phyloP scores from a whole-genome alignment of 2,113 vertebrate species.

The Vireo altiloquus region DNA sequence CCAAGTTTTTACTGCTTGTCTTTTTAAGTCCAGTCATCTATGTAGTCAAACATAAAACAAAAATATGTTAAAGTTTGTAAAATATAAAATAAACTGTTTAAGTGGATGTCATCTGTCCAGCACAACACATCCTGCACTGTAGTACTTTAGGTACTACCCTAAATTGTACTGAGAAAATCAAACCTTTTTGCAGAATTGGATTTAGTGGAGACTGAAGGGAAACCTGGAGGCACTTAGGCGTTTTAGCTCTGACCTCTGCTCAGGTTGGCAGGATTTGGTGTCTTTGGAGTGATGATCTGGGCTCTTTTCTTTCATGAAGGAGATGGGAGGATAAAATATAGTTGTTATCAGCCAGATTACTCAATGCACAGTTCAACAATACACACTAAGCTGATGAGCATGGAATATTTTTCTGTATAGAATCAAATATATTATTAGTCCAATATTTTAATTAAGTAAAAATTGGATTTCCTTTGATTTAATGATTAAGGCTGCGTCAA shows the following conservation, averaged over 20 bases:
- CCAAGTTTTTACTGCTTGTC: neutral
- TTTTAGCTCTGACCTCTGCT: neutral
- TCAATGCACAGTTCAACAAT: neutral
- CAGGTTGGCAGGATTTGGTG: neutral
- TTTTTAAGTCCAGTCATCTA: neutral
- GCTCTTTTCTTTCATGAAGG: neutral
- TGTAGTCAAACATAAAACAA: neutral
- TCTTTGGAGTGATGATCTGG: neutral
- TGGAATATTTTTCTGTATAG: neutral
- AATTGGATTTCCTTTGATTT: neutral
- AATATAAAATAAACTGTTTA: neutral
- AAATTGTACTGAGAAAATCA: neutral
- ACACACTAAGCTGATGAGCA: neutral
- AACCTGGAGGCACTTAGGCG: neutral
- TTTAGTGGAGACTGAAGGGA: neutral
- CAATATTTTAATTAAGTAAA: neutral
- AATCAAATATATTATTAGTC: neutral
- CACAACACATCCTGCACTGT: neutral
- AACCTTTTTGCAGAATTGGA: neutral
- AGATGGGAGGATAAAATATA: neutral
- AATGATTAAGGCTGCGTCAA: neutral
- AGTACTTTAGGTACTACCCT: neutral
- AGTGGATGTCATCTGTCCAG: neutral
- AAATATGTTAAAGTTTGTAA: neutral
- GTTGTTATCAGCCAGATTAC: neutral